Evolutionary conservation across 2,113 vertebrate genomes (phyloP), one percentile per base, ranked within the genome.

Genomic region (Saccopteryx bilineata): DNA sequence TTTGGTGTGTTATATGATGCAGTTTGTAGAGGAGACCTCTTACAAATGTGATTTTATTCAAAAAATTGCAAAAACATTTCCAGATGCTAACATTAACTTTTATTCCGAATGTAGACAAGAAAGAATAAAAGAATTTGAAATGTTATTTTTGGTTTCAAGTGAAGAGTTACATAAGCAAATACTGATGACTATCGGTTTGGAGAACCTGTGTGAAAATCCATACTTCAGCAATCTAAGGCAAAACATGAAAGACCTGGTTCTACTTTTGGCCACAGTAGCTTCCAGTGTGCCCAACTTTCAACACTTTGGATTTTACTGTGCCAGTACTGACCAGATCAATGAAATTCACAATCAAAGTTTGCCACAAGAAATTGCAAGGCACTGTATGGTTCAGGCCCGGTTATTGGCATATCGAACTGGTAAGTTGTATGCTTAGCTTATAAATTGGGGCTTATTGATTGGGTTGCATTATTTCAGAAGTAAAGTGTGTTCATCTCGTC

Each of bases 361-460:
- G 66, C 98, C 99, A 66, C 99, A 99, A 61, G 99, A 99, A 31
- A 97, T 99, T 91, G 99, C 99, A 50, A 98, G 98, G 88, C 99
- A 99, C 97, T 99, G 99, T 88, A 99, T 99, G 97, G 97, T 99
- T 95, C 99, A 99, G 96, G 99, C 99, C 94, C 98, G 98, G 9
- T 98, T 99, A 7, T 98, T 99, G 93, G 98, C 99, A 0, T 99
- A 99, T 84, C 99, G 99, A 96, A 99, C 99, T 98, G 99, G 99
- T 99, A 97, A 99, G 99, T 97, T 48, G 0, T 7, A 0, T 28
- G 31, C 86, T 95, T 96, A 96, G 90, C 95, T 94, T 56, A n/a
- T 96, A 94, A 93, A 79, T 65, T 24, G 89, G 95, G 93, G 52
- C 68, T 78, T 72, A 72, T 71, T 85, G 85, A 26, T 50, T 94